A percentile compares a stretch with the other conserved stretches of the same genome.
These are phyloP conservation scores for Puma concolor DNA, from an alignment of 2,113 vertebrate species.

Conservation along the genomic window DNA sequence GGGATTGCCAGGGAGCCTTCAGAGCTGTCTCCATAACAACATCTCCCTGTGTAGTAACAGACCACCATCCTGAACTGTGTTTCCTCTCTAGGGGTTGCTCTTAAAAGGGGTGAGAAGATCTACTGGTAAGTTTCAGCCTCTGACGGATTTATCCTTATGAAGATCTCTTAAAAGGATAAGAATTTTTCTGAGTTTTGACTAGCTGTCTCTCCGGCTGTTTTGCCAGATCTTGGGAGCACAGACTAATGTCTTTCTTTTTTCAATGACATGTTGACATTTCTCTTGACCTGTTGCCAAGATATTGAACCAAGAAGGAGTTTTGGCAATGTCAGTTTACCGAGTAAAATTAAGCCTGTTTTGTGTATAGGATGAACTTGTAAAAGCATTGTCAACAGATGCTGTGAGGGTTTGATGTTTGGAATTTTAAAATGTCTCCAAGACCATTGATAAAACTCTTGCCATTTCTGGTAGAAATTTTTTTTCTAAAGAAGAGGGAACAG, in stretches of 20 bases:
- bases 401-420: neutral
- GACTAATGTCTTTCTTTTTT: neutral
- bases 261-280: neutral
- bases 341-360: neutral
- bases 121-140: conserved; percentile 13
- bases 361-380: neutral
- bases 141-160: neutral
- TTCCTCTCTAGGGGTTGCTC: conserved; percentile 6
- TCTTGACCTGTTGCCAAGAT: conserved; percentile 32
- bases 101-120: neutral
- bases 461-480: neutral
- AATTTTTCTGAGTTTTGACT: neutral
- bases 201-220: neutral
- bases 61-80: conserved; percentile 15
- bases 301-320: conserved; percentile 23
- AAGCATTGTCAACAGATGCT: neutral
- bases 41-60: conserved; percentile 62
- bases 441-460: neutral
- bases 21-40: conserved; percentile 81
- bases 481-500: neutral
- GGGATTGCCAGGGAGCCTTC: conserved; percentile 73
- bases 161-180: neutral
- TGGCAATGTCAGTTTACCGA: neutral
- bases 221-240: neutral
- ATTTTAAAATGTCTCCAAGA: neutral